phyloP scores from a whole-genome alignment of 2,797 vertebrate species.

The Acanthiza pusilla region DNA sequence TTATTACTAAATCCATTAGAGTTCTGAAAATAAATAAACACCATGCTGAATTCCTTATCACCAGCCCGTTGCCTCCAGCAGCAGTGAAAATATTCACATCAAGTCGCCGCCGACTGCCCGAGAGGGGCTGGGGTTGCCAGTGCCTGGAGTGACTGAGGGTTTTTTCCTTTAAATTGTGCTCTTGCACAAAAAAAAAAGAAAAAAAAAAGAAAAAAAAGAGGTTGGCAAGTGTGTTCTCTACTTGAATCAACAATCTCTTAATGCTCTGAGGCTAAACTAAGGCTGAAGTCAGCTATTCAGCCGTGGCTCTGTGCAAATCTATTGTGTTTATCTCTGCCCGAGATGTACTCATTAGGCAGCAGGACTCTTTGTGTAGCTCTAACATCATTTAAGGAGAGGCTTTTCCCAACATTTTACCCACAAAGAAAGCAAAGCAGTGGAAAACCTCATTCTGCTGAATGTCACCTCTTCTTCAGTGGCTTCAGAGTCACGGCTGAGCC shows the following conservation, averaged over 20 bases:
- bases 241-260: background rate
- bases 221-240: background rate
- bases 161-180: background rate
- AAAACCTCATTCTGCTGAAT: background rate
- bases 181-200: background rate
- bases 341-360: background rate
- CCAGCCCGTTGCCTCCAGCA: constrained; percentile 15
- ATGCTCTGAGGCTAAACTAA: constrained; percentile 3
- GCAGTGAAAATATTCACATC: constrained; percentile 9
- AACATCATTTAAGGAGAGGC: background rate
- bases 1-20: constrained; percentile 20
- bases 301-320: background rate
- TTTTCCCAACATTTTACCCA: background rate
- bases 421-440: background rate
- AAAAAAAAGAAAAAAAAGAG: background rate
- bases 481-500: background rate
- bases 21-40: constrained; percentile 16
- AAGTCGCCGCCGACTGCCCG: background rate
- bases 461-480: background rate
- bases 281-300: constrained; percentile 25
- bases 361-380: background rate
- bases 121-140: background rate
- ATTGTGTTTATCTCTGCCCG: background rate
- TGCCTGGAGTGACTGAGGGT: background rate
- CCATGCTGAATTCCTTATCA: background rate